Evolutionary conservation across 2,888 invertebrate species (phyloP), one percentile per base, ranked within the genome.

Genomic region (Parasteatoda lunata): DNA sequence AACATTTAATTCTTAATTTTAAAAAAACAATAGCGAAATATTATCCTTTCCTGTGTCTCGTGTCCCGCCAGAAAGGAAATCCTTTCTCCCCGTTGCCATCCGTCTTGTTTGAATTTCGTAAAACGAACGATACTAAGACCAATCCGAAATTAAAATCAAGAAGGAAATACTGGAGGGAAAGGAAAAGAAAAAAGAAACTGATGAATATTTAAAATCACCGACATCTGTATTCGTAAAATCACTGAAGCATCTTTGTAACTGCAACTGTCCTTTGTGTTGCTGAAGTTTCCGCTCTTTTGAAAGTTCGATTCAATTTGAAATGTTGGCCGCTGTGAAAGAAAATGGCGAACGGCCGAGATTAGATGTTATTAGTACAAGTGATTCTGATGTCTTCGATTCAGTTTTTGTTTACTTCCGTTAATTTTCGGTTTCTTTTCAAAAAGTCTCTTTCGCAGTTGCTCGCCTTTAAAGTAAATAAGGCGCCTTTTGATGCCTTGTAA

Each of bases 131-230:
- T 30, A 30, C 30, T 9, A 5, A 13, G 59, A 9, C 8, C 59
- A 59, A 30, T 59, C 59, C 59, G 59, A 59, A 59, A 59, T 59
- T 59, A n/a, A 59, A 59, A 59, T 59, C 8, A 7, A 59, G 59
- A 59, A 59, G 59, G 59, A 13, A 59, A 59, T 13, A 59, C n/a
- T 59, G 9, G 59, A 59, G 59, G n/a, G 11, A 59, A 7, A 59
- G 30, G 30, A 30, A 30, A 30, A 30, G 30, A 30, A 30, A 2
- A 30, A 30, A 30, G 9, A n/a, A 59, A 59, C 59, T 59, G n/a
- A 59, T 59, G 59, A 59, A 59, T 59, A 59, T 59, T 59, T 59
- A 59, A 59, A 59, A 59, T 59, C 30, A 59, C 59, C 9, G 59
- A 30, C 30, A 30, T 30, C 30, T 30, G 30, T 30, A 30, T 6